Evolutionary conservation across 92 coral and sea anemone genomes (phyloP), one percentile per base, ranked within the genome.

Genomic region (Pocillopora meandrina): DNA sequence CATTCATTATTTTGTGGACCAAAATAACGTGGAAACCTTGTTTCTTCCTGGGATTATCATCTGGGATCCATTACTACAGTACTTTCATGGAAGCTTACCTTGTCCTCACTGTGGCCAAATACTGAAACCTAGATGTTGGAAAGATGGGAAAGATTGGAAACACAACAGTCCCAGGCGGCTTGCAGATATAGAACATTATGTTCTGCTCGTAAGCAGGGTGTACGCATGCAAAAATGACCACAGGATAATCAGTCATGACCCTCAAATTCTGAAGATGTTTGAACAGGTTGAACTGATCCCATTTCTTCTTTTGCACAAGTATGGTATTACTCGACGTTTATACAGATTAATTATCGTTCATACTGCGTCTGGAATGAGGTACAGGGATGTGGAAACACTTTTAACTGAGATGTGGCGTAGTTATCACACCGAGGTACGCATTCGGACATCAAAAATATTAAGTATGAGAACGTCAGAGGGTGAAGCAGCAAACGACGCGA

Each of bases 101-200:
- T 84, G 88, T 76, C 74, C 88, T 12, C 47, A 84, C 26, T 84
- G 88, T 76, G 82, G 77, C 14, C 69, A 84, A 79, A 61, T 65
- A 18, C 76, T 76, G 74, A 84, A 84, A 76, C 88, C 74, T 42
- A 69, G 87, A 35, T 12, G 83, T 71, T 84, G 88, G 83, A 84
- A 84, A 57, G 74, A 84, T 84, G 88, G 88, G 35, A 65, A 23
- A 73, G 82, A 84, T 67, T 78, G 81, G 75, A 84, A 76, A 61
- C 88, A 84, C 65, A 64, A 84, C 75, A 67, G 76, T 55, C 76
- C 88, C 21, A 57, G 88, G 35, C 73, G 68, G 81, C 74, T 84
- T 76, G 80, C 81, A 56, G 77, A 85, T 57, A 76, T 76, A 10
- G 88, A 85, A 69, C 26, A 69, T 61, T 19, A 9, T 61, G 77